Base-by-base conservation (phyloP, 2,888 invertebrate genomes). In the Antheraea yamamai region DNA sequence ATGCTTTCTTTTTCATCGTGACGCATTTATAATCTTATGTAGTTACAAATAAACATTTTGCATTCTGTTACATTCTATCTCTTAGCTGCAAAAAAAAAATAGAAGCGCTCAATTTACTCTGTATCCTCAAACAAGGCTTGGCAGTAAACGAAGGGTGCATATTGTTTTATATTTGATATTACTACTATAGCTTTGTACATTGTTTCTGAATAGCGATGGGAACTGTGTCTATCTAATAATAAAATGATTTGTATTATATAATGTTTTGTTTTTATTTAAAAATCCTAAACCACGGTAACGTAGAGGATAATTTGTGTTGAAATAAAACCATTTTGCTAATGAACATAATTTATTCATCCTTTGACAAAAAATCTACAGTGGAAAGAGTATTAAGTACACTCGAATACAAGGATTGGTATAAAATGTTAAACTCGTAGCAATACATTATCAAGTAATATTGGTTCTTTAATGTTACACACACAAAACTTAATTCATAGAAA, bases 201-300 rank as follows among this genome's bases (percentile, higher is more conserved):
- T 96, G 95, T 95, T 96, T 96, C 95, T 95, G 95, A 96, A 96
- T 96, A 96, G 96, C 96, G 95, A 95, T 95, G 95, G 96, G 96
- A 96, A 96, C 96, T 96, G 96, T 96, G 96, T 96, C 96, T 96
- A 96, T 96, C 95, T 95, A 95, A 95, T 95, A 95, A 95, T 95
- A 95, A 95, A 96, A 96, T 96, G 96, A 96, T 96, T 96, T 96
- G 96, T 96, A 96, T 96, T 96, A 96, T 96, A 96, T 96, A 94
- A 80, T 14, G 76, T 77, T 73, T 87, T 82, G 85, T 91, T 91
- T 91, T 82, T 82, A 86, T 88, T 79, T 51, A 75, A n/a, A 70
- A 61, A 30, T 75, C 73, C 71, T 74, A 76, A 73, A 75, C 8
- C 47, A 47, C 18, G 55, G 26, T 73, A 20, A 23, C 26, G 26